These are phyloP conservation scores for Labeo rohita DNA, from an alignment of 2,113 vertebrate genomes.

Conservation along the genomic window DNA sequence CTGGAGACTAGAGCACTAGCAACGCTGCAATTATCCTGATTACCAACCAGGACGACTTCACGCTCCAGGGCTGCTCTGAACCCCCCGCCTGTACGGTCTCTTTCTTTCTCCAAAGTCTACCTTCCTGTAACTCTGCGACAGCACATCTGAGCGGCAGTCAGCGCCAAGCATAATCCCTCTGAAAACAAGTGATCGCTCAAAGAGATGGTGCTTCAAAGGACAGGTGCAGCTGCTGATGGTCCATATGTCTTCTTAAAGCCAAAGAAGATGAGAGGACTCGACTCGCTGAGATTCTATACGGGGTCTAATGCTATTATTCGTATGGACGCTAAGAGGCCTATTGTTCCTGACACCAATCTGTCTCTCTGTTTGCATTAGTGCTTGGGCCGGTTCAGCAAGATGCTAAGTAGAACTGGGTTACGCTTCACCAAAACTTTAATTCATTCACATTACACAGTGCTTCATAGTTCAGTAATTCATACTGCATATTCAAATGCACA, in stretches of 20 bases:
- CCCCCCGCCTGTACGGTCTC: neutral
- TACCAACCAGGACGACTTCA: slow-evolving; percentile 63
- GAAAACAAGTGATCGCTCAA: slow-evolving; percentile 31
- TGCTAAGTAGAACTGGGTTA: neutral
- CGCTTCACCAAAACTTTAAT: neutral
- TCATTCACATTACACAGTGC: neutral
- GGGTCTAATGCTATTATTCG: slow-evolving; percentile 27
- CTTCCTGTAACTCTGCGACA: slow-evolving; percentile 10
- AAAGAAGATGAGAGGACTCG: slow-evolving; percentile 35
- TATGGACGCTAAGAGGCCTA: slow-evolving; percentile 36
- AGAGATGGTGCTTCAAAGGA: slow-evolving; percentile 30
- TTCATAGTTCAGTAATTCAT: neutral
- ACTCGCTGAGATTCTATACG: neutral
- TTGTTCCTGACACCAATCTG: slow-evolving; percentile 52
- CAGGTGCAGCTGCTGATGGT: slow-evolving; percentile 25
- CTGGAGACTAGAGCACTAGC: slow-evolving; percentile 61
- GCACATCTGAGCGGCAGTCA: slow-evolving; percentile 26
- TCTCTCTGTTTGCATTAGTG: slow-evolving; percentile 23
- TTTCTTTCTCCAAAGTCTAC: slow-evolving; percentile 8
- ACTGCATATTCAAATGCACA: neutral
- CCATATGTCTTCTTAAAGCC: slow-evolving; percentile 42
- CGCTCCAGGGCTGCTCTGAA: slow-evolving; percentile 66
- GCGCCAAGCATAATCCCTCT: neutral
- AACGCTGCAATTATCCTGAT: slow-evolving; percentile 77
- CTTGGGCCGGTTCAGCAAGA: slow-evolving; percentile 33